A percentile compares a stretch with the other conserved stretches of the same genome.
Evolutionary conservation across 2,888 invertebrate species (phyloP).

Genomic region (Exephanes ischioxanthus): DNA sequence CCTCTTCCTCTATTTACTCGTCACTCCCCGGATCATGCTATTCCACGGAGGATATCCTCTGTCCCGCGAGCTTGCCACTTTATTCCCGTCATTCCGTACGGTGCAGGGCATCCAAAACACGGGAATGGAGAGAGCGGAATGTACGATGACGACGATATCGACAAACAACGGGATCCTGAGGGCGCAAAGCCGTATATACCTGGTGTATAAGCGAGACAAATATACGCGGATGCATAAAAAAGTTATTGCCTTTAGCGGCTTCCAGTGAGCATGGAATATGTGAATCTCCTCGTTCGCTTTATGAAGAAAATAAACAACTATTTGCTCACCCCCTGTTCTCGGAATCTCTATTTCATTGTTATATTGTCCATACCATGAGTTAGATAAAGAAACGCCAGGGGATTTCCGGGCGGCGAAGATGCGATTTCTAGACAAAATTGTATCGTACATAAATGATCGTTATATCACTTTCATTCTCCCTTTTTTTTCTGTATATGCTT

Average conservation of each 20-base stretch:
- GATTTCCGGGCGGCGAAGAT: slow-evolving; percentile 15
- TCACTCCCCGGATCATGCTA: slow-evolving; percentile 15
- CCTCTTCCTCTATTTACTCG: slow-evolving; percentile 44
- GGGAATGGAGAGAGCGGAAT: slow-evolving; percentile 29
- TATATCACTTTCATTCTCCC: slow-evolving; percentile 33
- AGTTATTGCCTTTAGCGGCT: slow-evolving; percentile 1
- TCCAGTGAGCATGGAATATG: background rate
- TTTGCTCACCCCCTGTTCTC: slow-evolving; percentile 3
- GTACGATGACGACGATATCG: slow-evolving; percentile 50
- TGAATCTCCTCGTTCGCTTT: background rate
- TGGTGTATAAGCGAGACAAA: slow-evolving; percentile 25
- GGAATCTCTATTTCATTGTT: slow-evolving; percentile 27
- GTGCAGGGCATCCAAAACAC: slow-evolving; percentile 22
- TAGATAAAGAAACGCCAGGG: slow-evolving; percentile 3
- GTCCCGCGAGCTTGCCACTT: slow-evolving; percentile 64
- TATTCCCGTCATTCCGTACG: slow-evolving; percentile 61
- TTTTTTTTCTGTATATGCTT: background rate
- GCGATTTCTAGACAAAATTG: slow-evolving; percentile 42
- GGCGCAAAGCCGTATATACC: slow-evolving; percentile 53
- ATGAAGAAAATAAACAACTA: background rate
- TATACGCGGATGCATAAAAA: slow-evolving; percentile 21
- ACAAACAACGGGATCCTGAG: slow-evolving; percentile 43
- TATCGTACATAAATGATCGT: slow-evolving; percentile 63
- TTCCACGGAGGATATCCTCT: slow-evolving; percentile 56
- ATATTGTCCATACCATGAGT: background rate